Evolutionary conservation across 2,113 vertebrate genomes (phyloP).

Genomic region (Phasianus colchicus): DNA sequence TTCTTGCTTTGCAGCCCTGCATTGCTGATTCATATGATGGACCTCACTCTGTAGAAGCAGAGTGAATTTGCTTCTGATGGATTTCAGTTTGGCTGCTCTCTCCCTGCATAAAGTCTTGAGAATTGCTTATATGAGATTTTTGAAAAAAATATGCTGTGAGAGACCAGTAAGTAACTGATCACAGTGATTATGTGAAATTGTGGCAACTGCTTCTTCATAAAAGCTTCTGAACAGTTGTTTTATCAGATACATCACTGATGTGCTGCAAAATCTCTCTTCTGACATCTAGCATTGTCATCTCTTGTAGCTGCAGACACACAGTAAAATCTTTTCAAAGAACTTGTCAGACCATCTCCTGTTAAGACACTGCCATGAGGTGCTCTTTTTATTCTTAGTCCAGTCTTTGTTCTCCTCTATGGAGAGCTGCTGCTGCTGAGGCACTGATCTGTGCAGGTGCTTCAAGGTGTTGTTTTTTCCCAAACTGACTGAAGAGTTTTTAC

Average conservation of each 20-base stretch:
- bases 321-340: not conserved
- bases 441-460: not conserved
- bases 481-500: not conserved
- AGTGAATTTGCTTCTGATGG: conserved; percentile 8
- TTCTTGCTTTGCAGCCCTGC: conserved; percentile 10
- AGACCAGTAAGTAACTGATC: not conserved
- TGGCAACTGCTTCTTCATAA: not conserved
- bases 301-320: not conserved
- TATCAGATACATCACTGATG: not conserved
- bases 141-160: not conserved
- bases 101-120: not conserved
- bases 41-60: not conserved
- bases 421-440: not conserved
- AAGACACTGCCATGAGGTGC: not conserved
- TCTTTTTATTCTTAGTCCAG: not conserved
- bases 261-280: not conserved
- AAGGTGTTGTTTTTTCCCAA: not conserved
- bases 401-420: not conserved
- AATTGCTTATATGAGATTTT: not conserved
- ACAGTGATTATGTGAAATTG: not conserved
- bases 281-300: not conserved
- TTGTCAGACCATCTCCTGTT: not conserved
- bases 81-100: conserved; percentile 6
- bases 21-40: not conserved
- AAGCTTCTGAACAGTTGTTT: not conserved